Conservation (phyloP, 2,113 vertebrate species). For the Vidua chalybeata region DNA sequence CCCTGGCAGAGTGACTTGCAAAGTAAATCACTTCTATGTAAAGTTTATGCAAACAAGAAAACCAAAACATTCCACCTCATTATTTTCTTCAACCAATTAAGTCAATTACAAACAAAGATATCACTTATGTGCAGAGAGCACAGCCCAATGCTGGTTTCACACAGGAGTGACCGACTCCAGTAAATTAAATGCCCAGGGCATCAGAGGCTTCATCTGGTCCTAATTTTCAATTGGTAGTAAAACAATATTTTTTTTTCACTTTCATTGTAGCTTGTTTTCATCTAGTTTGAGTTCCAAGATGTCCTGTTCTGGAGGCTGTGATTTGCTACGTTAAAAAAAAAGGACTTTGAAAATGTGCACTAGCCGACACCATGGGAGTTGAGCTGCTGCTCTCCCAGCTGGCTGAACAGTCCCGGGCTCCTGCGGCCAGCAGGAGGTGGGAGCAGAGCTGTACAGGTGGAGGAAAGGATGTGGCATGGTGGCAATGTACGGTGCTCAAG, state of each 20-base stretch:
- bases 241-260: slow-evolving; percentile 57
- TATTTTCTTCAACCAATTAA: slow-evolving; percentile 61
- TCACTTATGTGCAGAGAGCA: slow-evolving; percentile 8
- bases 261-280: slow-evolving; percentile 72
- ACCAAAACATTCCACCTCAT: slow-evolving; percentile 56
- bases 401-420: neutral
- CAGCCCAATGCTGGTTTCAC: slow-evolving; percentile 44
- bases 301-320: slow-evolving; percentile 60
- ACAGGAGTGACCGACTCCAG: slow-evolving; percentile 57
- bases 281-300: slow-evolving; percentile 61
- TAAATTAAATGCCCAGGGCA: slow-evolving; percentile 67
- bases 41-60: slow-evolving; percentile 56
- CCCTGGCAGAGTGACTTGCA: neutral
- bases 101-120: slow-evolving; percentile 40
- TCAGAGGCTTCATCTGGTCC: slow-evolving; percentile 72
- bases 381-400: neutral
- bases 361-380: neutral
- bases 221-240: slow-evolving; percentile 73
- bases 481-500: neutral
- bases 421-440: neutral
- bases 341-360: neutral
- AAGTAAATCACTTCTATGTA: slow-evolving; percentile 8
- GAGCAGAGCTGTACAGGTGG: neutral
- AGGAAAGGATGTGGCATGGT: neutral
- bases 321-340: slow-evolving; percentile 40